Evolutionary conservation across 2,113 vertebrate species (phyloP), one percentile per base, ranked within the genome.

Genomic region (Atherinomorus stipes): DNA sequence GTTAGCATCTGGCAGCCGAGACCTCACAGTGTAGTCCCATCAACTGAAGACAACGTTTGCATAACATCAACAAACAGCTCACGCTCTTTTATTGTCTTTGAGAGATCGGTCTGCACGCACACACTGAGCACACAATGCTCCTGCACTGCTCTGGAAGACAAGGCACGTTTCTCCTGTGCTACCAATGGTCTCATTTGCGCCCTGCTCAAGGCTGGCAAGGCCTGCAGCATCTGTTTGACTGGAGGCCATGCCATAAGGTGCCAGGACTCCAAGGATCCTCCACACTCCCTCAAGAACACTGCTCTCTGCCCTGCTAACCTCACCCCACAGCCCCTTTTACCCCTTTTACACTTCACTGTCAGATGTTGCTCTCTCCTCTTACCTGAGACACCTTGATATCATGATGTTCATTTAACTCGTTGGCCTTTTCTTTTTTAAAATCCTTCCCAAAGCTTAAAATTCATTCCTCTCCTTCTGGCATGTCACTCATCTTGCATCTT

Each of bases 321-420:
- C 93, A 95, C 94, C 94, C 95, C 90, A 94, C 94, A 93, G 91
- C 90, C 87, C 86, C 31, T 44, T 92, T 94, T 94, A 93, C 89
- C 88, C 85, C 45, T 94, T 51, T 94, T 94, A 94, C 93, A 92
- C 88, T 86, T 93, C 71, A 40, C 58, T 34, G 70, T 81, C 75
- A 77, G 70, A 80, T 44, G 53, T 10, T 44, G 50, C 71, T 57
- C 65, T 44, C 42, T 47, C 50, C 18, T 3, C 44, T 15, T 50
- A 64, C 49, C 52, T 52, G 7, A 70, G 50, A 72, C n/a, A 4
- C 38, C 23, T 1, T 52, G 21, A 54, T 25, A 59, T 75, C 38
- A 25, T 51, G 34, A 69, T 34, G 70, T 76, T 69, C 76, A 49
- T 58, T 26, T 60, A 76, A 83, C 66, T 81, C 34, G 51, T 21